These are phyloP conservation scores for Poeciliopsis infans DNA, from an alignment of 2,797 vertebrate genomes.

Conservation along the genomic window DNA sequence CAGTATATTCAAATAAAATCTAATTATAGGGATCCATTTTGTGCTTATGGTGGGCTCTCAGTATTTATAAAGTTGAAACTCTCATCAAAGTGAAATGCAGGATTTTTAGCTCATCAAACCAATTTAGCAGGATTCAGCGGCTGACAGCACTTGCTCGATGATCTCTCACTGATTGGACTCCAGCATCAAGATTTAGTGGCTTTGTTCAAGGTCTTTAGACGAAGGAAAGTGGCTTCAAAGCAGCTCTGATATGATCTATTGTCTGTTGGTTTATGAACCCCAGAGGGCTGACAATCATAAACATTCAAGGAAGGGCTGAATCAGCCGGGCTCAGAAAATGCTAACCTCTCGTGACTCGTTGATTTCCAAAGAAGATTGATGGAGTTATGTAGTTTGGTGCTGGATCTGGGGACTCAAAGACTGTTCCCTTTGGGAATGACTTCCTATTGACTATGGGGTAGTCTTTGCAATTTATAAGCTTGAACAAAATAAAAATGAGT, in stretches of 20 bases:
- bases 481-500: too few species aligned
- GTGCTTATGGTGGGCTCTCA: not conserved
- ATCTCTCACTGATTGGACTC: constrained; percentile 35
- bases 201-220: constrained; percentile 21
- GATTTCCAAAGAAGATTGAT: constrained; percentile 43
- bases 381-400: constrained; percentile 34
- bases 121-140: constrained; percentile 35
- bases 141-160: constrained; percentile 25
- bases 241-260: constrained; percentile 42
- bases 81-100: not conserved
- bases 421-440: constrained; percentile 6
- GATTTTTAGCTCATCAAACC: constrained; percentile 18
- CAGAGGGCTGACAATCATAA: constrained; percentile 33
- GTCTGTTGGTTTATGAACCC: constrained; percentile 48
- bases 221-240: constrained; percentile 40
- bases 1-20: constrained; percentile 26
- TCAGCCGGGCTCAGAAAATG: constrained; percentile 31
- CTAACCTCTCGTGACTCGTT: constrained; percentile 31
- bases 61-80: constrained; percentile 7
- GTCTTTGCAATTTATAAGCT: too few species aligned
- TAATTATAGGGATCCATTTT: constrained; percentile 36
- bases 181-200: constrained; percentile 36
- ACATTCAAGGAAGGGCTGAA: constrained; percentile 21
- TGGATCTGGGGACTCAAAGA: constrained; percentile 24
- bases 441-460: too few species aligned